phyloP scores from a whole-genome alignment of 2,797 vertebrate genomes.

The Siniperca undulata region DNA sequence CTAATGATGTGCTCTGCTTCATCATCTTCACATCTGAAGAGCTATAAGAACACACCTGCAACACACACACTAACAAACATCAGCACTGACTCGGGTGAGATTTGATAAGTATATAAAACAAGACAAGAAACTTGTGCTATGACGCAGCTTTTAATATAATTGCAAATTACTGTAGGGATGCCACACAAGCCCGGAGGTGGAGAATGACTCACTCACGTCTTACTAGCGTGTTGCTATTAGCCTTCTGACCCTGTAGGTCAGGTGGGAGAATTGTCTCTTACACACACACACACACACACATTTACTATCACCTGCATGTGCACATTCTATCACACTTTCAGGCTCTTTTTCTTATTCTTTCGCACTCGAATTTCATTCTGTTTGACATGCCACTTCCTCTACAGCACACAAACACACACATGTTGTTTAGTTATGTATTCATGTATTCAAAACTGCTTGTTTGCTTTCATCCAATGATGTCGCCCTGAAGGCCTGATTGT shows the following conservation, averaged over 20 bases:
- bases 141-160: slow-evolving; percentile 60
- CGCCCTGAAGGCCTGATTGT: slow-evolving; percentile 18
- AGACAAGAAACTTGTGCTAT: background rate
- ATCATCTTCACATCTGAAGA: background rate
- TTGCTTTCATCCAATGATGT: slow-evolving; percentile 34
- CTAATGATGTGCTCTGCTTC: background rate
- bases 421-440: slow-evolving; percentile 30
- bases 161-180: slow-evolving; percentile 53
- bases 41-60: background rate
- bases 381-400: background rate
- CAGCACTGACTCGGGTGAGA: background rate
- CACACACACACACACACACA: background rate
- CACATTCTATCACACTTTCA: background rate
- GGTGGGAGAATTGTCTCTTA: slow-evolving; percentile 1
- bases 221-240: slow-evolving; percentile 49
- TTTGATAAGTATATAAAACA: background rate
- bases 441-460: slow-evolving; percentile 46
- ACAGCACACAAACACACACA: background rate
- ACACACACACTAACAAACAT: background rate
- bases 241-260: slow-evolving; percentile 45
- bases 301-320: background rate
- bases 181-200: slow-evolving; percentile 37
- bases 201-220: slow-evolving; percentile 41
- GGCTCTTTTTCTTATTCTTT: background rate
- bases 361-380: background rate